phyloP scores from a whole-genome alignment of 2,113 vertebrate genomes.

The Petroica traversi region DNA sequence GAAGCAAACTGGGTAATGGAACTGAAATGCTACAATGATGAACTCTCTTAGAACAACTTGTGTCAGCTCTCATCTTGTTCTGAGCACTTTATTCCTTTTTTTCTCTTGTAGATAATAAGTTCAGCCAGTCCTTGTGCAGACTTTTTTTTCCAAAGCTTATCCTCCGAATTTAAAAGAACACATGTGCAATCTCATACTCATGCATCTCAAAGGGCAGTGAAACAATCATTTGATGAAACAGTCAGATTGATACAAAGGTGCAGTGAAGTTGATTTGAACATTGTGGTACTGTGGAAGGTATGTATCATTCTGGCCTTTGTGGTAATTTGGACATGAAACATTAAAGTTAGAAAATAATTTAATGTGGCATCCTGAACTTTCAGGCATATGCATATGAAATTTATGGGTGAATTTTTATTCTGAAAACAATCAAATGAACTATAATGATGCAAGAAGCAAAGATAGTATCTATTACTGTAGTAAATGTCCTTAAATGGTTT shows the following conservation, averaged over 20 bases:
- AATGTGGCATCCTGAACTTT: background rate
- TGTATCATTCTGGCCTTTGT: background rate
- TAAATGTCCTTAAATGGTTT: background rate
- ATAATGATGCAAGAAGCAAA: background rate
- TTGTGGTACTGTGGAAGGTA: slow-evolving; percentile 96
- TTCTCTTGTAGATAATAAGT: slow-evolving; percentile 86
- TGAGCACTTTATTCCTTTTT: background rate
- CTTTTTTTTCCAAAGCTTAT: slow-evolving; percentile 89
- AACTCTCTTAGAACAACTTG: background rate
- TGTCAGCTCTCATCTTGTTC: background rate
- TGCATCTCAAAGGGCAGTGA: slow-evolving; percentile 44
- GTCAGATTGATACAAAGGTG: slow-evolving; percentile 82
- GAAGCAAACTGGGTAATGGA: background rate
- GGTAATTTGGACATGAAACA: background rate
- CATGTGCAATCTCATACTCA: background rate
- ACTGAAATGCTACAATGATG: background rate
- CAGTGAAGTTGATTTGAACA: slow-evolving; percentile 87
- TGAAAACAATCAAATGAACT: background rate
- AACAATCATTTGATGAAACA: slow-evolving; percentile 63
- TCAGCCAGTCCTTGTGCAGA: slow-evolving; percentile 94
- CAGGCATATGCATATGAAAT: fast-evolving
- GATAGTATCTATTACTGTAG: background rate
- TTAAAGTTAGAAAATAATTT: background rate
- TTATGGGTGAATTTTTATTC: background rate
- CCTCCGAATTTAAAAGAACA: slow-evolving; percentile 70